Percentiles rank a stretch among this genome's conserved stretches.
Conservation (phyloP, 1,140 invertebrate species). For the Nebria ingens region DNA sequence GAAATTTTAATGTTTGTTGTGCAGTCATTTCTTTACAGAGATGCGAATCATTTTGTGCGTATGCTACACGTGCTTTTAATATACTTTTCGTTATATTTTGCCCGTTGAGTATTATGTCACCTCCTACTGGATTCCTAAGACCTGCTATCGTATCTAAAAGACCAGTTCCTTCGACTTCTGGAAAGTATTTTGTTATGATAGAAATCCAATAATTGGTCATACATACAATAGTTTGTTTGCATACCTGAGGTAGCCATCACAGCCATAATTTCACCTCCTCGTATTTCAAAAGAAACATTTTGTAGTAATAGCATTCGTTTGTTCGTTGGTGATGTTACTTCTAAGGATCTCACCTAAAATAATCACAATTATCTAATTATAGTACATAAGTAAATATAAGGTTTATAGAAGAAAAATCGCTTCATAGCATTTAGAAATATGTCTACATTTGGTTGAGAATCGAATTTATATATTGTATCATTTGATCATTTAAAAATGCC, state of each 20-base stretch:
- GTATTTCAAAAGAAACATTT: conserved; percentile 69
- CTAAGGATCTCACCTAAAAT: conserved; percentile 42
- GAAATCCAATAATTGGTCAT: neutral
- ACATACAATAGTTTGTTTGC: neutral
- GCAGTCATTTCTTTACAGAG: conserved; percentile 63
- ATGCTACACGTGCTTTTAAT: conserved; percentile 54
- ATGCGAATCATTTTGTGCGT: conserved; percentile 49
- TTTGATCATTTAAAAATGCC: too few relatives aligned
- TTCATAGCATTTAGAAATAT: neutral
- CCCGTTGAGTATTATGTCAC: conserved; percentile 80
- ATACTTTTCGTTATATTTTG: conserved; percentile 58
- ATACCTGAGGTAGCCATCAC: conserved; percentile 66
- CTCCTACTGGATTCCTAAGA: conserved; percentile 51
- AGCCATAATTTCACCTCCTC: conserved; percentile 80
- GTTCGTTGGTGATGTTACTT: conserved; percentile 42
- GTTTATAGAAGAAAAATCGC: neutral
- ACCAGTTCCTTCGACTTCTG: conserved; percentile 63
- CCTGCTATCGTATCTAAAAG: conserved; percentile 75
- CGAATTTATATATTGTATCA: too few relatives aligned
- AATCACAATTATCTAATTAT: conserved; percentile 8
- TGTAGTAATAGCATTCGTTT: conserved; percentile 48
- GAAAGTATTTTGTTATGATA: conserved; percentile 19
- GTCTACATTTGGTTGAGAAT: too few relatives aligned
- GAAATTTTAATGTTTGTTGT: conserved; percentile 69
- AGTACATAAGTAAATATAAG: conserved; percentile 11